A percentile compares a stretch with the other conserved stretches of the same genome.
These are phyloP conservation scores for Biston stratarius DNA, from an alignment of 2,888 invertebrate genomes.

Conservation along the genomic window DNA sequence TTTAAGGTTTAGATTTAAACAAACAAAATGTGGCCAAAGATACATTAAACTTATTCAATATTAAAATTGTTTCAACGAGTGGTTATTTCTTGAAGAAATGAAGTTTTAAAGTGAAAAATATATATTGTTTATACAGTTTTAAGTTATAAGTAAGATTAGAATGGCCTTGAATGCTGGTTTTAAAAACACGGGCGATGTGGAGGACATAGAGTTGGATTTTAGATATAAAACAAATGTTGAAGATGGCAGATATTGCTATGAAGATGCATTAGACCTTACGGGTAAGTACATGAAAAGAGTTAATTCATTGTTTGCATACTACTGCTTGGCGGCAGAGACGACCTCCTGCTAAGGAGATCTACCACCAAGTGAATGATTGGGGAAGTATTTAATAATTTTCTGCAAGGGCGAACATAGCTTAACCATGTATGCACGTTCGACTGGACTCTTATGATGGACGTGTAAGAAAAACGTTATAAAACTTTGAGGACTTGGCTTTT, in stretches of 20 bases:
- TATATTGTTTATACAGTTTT: neutral
- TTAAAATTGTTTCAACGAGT: neutral
- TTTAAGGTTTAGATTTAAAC: no score
- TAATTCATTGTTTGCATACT: neutral
- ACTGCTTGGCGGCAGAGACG: no score
- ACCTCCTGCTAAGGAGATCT: no score
- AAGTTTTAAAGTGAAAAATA: neutral
- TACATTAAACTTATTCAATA: neutral
- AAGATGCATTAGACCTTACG: slow-evolving; percentile 59
- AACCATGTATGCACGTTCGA: no score
- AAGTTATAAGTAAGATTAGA: slow-evolving; percentile 2
- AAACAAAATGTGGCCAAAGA: neutral
- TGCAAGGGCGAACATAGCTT: no score
- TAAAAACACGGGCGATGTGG: slow-evolving; percentile 34
- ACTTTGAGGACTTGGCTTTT: no score
- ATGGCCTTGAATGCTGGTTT: slow-evolving; percentile 42
- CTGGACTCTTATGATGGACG: no score
- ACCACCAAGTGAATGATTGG: no score
- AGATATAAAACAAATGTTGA: slow-evolving; percentile 14
- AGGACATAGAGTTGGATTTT: slow-evolving; percentile 35
- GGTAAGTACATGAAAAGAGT: slow-evolving; percentile 45
- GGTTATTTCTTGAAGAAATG: neutral
- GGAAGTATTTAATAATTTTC: no score
- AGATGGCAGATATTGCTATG: slow-evolving; percentile 48
- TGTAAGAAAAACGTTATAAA: no score